Evolutionary conservation across 2,113 vertebrate species (phyloP).

Genomic region (Hypomesus transpacificus): DNA sequence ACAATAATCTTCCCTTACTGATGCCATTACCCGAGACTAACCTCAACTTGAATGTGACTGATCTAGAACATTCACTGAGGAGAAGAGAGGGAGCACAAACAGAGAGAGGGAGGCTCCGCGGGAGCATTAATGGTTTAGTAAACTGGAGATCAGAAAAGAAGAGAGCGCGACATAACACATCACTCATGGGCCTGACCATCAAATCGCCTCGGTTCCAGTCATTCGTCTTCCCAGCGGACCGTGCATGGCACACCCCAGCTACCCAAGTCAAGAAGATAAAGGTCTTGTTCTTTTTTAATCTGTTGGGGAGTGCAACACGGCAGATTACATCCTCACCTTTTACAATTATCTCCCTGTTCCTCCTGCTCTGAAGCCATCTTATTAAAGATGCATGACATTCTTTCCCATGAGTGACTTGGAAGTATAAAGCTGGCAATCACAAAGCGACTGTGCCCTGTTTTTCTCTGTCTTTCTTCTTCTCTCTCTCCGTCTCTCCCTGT

Average conservation of each 20-base stretch:
- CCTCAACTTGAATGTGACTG: too few species aligned
- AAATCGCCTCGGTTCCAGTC: slow-evolving; percentile 46
- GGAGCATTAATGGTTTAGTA: slow-evolving; percentile 35
- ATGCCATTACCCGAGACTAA: too few species aligned
- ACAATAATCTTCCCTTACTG: too few species aligned
- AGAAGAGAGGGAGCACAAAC: neutral
- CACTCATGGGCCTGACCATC: slow-evolving; percentile 42
- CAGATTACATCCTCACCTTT: slow-evolving; percentile 47
- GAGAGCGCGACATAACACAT: slow-evolving; percentile 38
- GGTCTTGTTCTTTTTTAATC: slow-evolving; percentile 36
- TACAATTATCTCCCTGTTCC: slow-evolving; percentile 35
- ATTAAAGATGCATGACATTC: slow-evolving; percentile 42
- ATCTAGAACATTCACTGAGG: too few species aligned
- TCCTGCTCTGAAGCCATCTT: slow-evolving; percentile 9
- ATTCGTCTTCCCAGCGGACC: slow-evolving; percentile 38
- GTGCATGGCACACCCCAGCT: slow-evolving; percentile 14
- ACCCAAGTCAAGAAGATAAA: slow-evolving; percentile 32
- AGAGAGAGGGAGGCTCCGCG: neutral
- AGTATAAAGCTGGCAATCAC: slow-evolving; percentile 25
- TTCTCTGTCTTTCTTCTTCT: neutral
- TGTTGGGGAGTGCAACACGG: slow-evolving; percentile 22
- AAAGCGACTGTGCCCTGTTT: neutral
- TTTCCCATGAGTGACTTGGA: slow-evolving; percentile 8
- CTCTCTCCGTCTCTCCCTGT: neutral
- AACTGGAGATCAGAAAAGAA: slow-evolving; percentile 37